phyloP scores from a whole-genome alignment of 1,140 invertebrate species.

The Dermatophagoides farinae region DNA sequence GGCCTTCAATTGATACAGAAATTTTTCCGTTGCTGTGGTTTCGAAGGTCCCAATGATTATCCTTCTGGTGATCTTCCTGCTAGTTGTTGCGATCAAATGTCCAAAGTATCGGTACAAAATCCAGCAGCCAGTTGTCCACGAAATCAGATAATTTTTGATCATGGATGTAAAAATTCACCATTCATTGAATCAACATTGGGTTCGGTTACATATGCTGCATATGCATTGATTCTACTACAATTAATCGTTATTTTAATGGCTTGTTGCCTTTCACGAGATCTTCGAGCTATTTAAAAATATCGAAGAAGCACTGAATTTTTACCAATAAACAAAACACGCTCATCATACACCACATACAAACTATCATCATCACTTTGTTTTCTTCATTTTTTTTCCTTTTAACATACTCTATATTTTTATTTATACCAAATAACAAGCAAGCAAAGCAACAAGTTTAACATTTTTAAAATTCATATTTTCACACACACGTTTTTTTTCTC shows the following conservation, averaged over 20 bases:
- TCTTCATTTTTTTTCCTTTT: too few relatives aligned
- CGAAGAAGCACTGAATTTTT: too few relatives aligned
- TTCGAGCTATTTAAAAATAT: not conserved
- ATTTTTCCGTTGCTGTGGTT: not conserved
- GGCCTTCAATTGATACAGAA: not conserved
- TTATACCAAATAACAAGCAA: too few relatives aligned
- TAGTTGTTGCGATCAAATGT: not conserved
- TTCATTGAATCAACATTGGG: not conserved
- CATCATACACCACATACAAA: too few relatives aligned
- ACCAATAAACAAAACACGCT: too few relatives aligned
- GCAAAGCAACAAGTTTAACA: too few relatives aligned
- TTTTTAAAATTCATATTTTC: too few relatives aligned
- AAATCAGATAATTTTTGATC: not conserved
- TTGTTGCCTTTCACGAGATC: not conserved
- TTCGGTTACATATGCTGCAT: not conserved
- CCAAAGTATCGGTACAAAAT: not conserved
- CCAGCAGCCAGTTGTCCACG: not conserved
- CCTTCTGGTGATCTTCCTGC: not conserved
- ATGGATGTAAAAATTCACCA: constrained; percentile 1
- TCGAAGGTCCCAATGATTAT: not conserved
- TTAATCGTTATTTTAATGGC: not conserved
- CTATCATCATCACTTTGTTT: too few relatives aligned
- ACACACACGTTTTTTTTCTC: too few relatives aligned
- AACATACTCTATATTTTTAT: not conserved
- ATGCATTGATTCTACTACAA: not conserved